A percentile compares a stretch with the other conserved stretches of the same genome.
phyloP scores from a whole-genome alignment of 2,888 invertebrate genomes.

The Nephrocerus scutellatus region DNA sequence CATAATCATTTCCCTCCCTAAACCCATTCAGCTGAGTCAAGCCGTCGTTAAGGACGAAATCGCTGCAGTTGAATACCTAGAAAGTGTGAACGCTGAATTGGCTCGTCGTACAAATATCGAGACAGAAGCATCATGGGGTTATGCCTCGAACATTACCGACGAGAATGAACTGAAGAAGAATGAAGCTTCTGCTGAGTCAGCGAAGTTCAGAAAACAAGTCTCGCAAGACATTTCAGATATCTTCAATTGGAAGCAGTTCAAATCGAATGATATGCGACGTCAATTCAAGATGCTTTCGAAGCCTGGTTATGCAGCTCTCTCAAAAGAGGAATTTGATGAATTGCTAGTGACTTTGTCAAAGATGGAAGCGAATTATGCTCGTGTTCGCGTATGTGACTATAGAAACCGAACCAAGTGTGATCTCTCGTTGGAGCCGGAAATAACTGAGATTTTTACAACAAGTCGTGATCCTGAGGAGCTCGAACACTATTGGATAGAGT shows the following conservation, averaged over 20 bases:
- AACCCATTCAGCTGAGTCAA: constrained; percentile 24
- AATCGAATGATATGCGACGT: constrained; percentile 58
- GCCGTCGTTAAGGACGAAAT: constrained; percentile 45
- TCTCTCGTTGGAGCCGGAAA: constrained; percentile 57
- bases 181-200: constrained; percentile 19
- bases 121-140: constrained; percentile 63
- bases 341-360: constrained; percentile 56
- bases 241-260: constrained; percentile 63
- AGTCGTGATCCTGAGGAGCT: constrained; percentile 67
- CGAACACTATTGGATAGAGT: constrained; percentile 67
- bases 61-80: constrained; percentile 56
- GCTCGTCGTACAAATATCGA: constrained; percentile 55
- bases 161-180: constrained; percentile 52
- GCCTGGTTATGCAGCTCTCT: constrained; percentile 62
- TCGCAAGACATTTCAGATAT: constrained; percentile 31
- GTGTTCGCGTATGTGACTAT: constrained; percentile 63
- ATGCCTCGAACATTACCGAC: constrained; percentile 66
- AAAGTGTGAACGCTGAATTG: constrained; percentile 56
- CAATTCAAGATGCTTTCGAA: constrained; percentile 61
- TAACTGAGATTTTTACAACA: constrained; percentile 53
- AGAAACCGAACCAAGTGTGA: constrained; percentile 56
- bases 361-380: constrained; percentile 67
- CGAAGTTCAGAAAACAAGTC: constrained; percentile 30
- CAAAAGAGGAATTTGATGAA: constrained; percentile 56
- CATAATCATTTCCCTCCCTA: not conserved